Percentiles rank a stretch among this genome's conserved stretches.
Evolutionary conservation across 2,797 vertebrate genomes (phyloP).

Genomic region (Pelodytes ibericus): DNA sequence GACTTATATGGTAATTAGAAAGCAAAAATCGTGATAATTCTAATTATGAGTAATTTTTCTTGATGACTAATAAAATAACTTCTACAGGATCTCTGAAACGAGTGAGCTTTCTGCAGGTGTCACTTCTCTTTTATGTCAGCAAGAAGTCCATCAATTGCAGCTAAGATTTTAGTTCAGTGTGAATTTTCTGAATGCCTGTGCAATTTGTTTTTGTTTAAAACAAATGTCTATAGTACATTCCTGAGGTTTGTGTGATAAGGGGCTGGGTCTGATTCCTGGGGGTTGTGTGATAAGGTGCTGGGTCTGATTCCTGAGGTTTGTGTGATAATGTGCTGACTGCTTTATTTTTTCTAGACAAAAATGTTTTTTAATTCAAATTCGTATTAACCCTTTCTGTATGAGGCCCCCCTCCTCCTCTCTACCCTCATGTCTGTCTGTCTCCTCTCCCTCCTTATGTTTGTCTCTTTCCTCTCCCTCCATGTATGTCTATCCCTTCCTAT

Average conservation of each 20-base stretch:
- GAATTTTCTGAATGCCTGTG: background rate
- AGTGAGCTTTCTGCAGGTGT: constrained; percentile 18
- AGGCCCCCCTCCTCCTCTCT: no score
- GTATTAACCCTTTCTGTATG: no score
- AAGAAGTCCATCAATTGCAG: constrained; percentile 2
- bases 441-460: no score
- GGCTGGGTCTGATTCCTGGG: constrained; percentile 7
- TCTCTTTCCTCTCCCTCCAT: no score
- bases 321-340: constrained; percentile 5
- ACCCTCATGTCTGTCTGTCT: no score
- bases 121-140: constrained; percentile 17
- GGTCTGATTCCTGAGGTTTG: constrained; percentile 23
- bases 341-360: constrained; percentile 8
- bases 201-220: background rate
- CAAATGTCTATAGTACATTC: constrained; percentile 21
- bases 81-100: background rate
- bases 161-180: background rate
- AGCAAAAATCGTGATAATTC: no score
- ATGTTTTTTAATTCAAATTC: no score
- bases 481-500: no score
- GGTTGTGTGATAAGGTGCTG: constrained; percentile 20
- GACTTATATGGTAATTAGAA: background rate
- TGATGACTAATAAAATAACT: background rate
- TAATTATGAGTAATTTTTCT: background rate
- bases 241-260: constrained; percentile 22